Conservation (phyloP, 2,797 vertebrate genomes). For the Masticophis lateralis region DNA sequence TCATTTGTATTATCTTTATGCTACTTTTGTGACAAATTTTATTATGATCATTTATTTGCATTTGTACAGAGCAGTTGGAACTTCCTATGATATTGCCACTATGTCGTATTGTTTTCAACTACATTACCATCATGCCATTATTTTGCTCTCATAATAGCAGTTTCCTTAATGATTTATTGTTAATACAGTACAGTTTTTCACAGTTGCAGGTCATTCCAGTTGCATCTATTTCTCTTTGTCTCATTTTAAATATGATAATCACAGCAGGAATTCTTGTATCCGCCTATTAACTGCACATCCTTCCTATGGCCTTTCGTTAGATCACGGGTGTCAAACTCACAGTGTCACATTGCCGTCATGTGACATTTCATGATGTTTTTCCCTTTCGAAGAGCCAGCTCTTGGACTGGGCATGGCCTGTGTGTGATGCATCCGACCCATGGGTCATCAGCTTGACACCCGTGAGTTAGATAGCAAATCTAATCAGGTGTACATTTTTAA, state of each 20-base stretch:
- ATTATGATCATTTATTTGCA: background rate
- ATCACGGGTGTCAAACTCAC: background rate
- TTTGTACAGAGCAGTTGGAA: background rate
- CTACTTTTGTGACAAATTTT: background rate
- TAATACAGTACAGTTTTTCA: background rate
- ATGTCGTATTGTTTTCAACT: background rate
- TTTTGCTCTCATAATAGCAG: background rate
- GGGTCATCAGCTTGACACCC: too few relatives aligned
- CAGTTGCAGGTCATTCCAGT: background rate
- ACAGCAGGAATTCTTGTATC: background rate
- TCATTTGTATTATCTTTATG: background rate
- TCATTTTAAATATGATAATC: background rate
- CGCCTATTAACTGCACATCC: background rate
- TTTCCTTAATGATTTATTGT: background rate
- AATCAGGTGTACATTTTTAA: background rate
- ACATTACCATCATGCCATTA: background rate
- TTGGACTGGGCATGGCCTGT: too few relatives aligned
- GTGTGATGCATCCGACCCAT: fast-evolving
- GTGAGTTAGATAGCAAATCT: background rate
- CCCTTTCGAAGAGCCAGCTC: too few relatives aligned
- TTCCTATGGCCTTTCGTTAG: background rate
- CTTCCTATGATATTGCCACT: background rate
- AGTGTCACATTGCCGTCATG: too few relatives aligned
- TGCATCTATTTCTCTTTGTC: background rate
- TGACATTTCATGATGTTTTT: too few relatives aligned